Base-by-base conservation (phyloP, 2,888 invertebrate species). In the Globia sparganii region DNA sequence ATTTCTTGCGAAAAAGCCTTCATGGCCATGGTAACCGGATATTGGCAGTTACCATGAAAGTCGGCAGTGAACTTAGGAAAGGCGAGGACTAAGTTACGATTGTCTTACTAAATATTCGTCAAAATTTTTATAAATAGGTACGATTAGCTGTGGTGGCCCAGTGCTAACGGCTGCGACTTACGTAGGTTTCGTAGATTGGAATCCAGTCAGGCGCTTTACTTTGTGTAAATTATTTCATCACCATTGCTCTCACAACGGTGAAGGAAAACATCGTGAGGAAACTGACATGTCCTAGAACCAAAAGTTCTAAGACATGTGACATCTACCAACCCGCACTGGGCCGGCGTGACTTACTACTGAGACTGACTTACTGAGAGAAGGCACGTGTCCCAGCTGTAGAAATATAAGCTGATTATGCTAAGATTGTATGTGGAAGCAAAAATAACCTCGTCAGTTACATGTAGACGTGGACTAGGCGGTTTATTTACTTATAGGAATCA, bases 1-100 rank as follows among this genome's bases (percentile, higher is more conserved):
- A 65, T 46, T 76, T 62, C 62, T 78, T 72, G 78, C 40, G 72
- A 77, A 64, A 49, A 40, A 31, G 43, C 40, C 58, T 66, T 72
- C 78, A 72, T 43, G 78, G 73, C 66, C 78, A 66, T 72, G 58
- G 59, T 46, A 73, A 46, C 73, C 78, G 78, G 78, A 78, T 66
- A 59, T 78, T 28, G 0, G 40, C 40, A 25, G 73, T 53, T 43
- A 31, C 49, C 49, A 53, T 59, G 49, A 73, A 53, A 78, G 31
- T 46, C 37, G 31, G 25, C 31, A 58, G 31, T 28, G n/a, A 37
- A 49, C 46, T 72, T 49, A 72, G 18, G 40, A 76, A 68, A 76
- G 59, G 76, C 31, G 59, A 34, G 43, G 34, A 53, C 18, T 61
- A 77, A 46, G 15, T 46, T n/a, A 56, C 37, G 4, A 70, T 77